Conservation (phyloP, 2,797 vertebrate genomes). For the Pseudochromis fuscus region DNA sequence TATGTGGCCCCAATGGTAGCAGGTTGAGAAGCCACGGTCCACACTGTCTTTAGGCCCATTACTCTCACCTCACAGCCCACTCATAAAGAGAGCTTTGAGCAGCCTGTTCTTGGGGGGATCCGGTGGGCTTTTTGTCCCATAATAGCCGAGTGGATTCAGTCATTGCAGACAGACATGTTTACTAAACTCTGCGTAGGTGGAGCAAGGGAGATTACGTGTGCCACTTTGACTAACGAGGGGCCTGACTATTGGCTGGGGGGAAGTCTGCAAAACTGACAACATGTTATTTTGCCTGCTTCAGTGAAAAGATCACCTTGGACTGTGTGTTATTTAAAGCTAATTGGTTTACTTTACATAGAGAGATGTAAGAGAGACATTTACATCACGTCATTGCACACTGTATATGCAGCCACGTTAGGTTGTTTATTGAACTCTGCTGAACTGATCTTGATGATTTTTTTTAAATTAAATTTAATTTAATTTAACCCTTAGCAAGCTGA, state of each 20-base stretch:
- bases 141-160: constrained; percentile 76
- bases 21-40: constrained; percentile 81
- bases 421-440: no score
- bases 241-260: constrained; percentile 40
- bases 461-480: no score
- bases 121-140: constrained; percentile 80
- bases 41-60: constrained; percentile 82
- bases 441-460: no score
- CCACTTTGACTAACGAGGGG: constrained; percentile 64
- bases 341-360: neutral
- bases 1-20: constrained; percentile 78
- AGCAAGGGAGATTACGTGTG: constrained; percentile 74
- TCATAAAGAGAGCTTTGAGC: constrained; percentile 83
- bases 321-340: constrained; percentile 1
- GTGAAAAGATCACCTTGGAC: constrained; percentile 5
- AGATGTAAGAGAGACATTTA: constrained; percentile 3
- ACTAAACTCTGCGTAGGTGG: constrained; percentile 75
- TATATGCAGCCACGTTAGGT: no score
- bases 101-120: constrained; percentile 75
- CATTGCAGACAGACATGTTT: constrained; percentile 78
- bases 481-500: no score
- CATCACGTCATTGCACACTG: neutral
- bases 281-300: constrained; percentile 25
- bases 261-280: constrained; percentile 39
- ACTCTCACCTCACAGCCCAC: constrained; percentile 84